Percentiles rank a stretch among this genome's conserved stretches.
These are phyloP conservation scores for Drosophila pruinosa DNA, from an alignment of 1,140 invertebrate genomes.

Conservation along the genomic window DNA sequence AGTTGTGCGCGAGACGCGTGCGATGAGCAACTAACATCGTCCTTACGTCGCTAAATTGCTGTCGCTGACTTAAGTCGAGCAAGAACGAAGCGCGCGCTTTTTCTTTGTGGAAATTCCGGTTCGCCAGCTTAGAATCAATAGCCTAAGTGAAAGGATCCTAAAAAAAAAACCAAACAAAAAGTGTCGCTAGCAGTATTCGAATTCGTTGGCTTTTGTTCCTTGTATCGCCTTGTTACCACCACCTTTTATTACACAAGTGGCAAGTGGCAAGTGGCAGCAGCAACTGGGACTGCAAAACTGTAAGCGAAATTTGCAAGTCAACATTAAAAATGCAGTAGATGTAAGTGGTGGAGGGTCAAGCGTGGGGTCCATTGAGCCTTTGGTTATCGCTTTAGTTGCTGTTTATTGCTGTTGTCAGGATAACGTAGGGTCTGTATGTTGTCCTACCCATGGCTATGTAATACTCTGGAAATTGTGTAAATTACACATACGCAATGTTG, in stretches of 20 bases:
- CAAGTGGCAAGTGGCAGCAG: constrained; percentile 15
- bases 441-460: background rate
- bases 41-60: constrained; percentile 18
- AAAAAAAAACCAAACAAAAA: background rate
- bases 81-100: constrained; percentile 47
- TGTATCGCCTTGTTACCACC: background rate
- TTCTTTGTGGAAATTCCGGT: constrained; percentile 34
- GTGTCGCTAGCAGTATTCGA: constrained; percentile 15
- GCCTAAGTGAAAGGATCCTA: constrained; percentile 4
- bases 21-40: constrained; percentile 24
- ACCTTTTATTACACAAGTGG: constrained; percentile 13
- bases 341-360: constrained; percentile 52
- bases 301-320: constrained; percentile 17
- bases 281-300: constrained; percentile 6
- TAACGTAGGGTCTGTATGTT: background rate
- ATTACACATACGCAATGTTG: constrained; percentile 36
- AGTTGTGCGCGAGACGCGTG: constrained; percentile 58
- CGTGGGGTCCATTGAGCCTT: constrained; percentile 17
- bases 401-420: constrained; percentile 18
- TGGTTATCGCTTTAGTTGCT: constrained; percentile 27
- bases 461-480: background rate
- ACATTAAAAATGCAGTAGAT: constrained; percentile 61
- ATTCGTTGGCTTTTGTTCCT: background rate
- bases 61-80: background rate
- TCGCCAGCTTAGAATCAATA: constrained; percentile 31